Conservation (phyloP, 2,113 vertebrate species). For the Nyctereutes procyonoides region DNA sequence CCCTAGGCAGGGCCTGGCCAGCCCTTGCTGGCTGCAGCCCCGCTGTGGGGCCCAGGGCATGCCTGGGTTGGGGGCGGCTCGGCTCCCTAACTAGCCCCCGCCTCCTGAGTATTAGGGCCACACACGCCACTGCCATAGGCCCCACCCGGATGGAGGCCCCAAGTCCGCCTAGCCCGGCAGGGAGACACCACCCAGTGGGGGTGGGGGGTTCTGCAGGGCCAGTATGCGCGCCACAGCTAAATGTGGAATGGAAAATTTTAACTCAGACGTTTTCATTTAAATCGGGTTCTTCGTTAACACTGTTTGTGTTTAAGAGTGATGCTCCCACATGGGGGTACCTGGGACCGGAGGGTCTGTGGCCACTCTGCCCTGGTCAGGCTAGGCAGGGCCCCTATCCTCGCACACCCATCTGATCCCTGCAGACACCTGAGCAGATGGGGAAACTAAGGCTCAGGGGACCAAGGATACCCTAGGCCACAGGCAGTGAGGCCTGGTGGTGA, state of each 20-base stretch:
- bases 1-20: background rate
- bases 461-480: background rate
- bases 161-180: background rate
- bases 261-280: slow-evolving; percentile 68
- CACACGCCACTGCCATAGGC: background rate
- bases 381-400: background rate
- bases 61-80: background rate
- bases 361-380: background rate
- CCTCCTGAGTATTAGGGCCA: background rate
- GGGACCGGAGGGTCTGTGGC: background rate
- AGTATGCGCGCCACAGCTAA: slow-evolving; percentile 18
- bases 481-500: background rate
- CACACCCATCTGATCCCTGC: background rate
- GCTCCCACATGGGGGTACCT: background rate
- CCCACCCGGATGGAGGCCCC: background rate
- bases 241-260: slow-evolving; percentile 67
- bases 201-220: background rate
- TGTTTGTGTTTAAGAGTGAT: background rate
- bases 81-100: background rate
- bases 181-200: background rate
- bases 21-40: background rate
- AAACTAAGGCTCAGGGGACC: slow-evolving; percentile 3
- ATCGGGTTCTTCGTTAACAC: slow-evolving; percentile 57
- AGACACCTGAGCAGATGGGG: background rate
- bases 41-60: fast-evolving